These are phyloP conservation scores for Nipponacmea schrenckii DNA, from an alignment of 2,888 invertebrate genomes.

Conservation along the genomic window DNA sequence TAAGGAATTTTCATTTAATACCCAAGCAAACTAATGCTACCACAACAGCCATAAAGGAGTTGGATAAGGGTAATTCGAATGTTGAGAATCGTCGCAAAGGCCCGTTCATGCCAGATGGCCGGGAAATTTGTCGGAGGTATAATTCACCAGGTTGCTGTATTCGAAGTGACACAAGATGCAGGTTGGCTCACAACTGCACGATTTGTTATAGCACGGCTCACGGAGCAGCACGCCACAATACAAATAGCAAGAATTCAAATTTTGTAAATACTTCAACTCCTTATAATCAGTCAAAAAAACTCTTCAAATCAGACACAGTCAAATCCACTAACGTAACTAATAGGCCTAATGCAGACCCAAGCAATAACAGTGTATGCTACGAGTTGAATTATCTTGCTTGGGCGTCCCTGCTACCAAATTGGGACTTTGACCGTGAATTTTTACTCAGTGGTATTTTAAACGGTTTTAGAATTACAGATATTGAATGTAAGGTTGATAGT, in stretches of 20 bases:
- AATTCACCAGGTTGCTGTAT: too few species aligned
- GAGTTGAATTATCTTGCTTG: neutral
- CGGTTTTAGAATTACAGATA: neutral
- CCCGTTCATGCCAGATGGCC: too few species aligned
- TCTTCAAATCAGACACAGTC: too few species aligned
- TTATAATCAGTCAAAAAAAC: too few species aligned
- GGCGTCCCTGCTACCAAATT: neutral
- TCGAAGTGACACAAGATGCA: neutral
- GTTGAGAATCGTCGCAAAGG: neutral
- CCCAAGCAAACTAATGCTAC: neutral
- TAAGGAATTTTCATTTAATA: neutral
- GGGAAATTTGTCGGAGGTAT: too few species aligned
- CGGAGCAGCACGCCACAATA: neutral
- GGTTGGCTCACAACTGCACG: slow-evolving; percentile 2
- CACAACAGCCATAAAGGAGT: neutral
- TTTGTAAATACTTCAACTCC: too few species aligned
- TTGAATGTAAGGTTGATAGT: neutral
- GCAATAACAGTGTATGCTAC: neutral
- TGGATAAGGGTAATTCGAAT: neutral
- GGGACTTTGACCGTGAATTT: neutral
- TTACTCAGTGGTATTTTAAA: neutral
- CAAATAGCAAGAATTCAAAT: neutral
- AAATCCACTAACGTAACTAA: too few species aligned
- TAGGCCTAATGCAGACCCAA: too few species aligned
- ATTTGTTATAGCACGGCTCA: neutral